phyloP scores from a whole-genome alignment of 2,113 vertebrate genomes.

The Vombatus ursinus region DNA sequence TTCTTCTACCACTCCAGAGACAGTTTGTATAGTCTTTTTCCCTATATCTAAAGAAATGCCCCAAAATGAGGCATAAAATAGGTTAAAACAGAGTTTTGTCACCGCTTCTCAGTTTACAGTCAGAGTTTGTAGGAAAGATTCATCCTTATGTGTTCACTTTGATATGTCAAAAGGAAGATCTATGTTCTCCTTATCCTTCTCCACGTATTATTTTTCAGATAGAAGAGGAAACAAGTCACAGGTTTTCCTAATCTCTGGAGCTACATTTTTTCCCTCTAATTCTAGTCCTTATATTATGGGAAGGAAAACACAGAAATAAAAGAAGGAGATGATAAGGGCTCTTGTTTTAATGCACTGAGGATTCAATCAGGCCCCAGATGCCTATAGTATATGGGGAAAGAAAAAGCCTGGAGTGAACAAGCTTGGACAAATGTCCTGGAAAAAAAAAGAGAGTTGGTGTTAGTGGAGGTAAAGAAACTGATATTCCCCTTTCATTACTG shows the following conservation, averaged over 20 bases:
- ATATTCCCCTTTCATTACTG: constrained; percentile 10
- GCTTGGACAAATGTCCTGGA: constrained; percentile 80
- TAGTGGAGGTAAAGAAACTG: constrained; percentile 70
- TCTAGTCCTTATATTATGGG: constrained; percentile 47
- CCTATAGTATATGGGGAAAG: constrained; percentile 78
- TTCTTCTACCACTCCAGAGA: neutral
- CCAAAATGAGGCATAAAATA: neutral
- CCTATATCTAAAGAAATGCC: neutral
- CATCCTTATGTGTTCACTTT: neutral
- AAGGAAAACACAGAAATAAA: constrained; percentile 70
- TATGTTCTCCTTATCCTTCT: neutral
- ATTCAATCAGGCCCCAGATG: constrained; percentile 77
- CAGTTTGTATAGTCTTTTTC: neutral
- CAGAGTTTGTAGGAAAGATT: neutral
- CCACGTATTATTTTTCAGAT: constrained; percentile 35
- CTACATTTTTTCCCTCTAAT: constrained; percentile 54
- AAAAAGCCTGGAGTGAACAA: constrained; percentile 73
- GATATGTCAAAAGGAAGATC: constrained; percentile 71
- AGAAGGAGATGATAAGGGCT: constrained; percentile 38
- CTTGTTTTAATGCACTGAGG: constrained; percentile 74
- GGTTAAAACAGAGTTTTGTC: neutral
- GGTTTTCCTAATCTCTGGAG: constrained; percentile 39
- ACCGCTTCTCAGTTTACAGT: neutral
- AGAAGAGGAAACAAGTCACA: constrained; percentile 39
- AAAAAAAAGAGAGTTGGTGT: constrained; percentile 72